Base-by-base conservation (phyloP, 2,113 vertebrate species). In the Alligator mississippiensis region DNA sequence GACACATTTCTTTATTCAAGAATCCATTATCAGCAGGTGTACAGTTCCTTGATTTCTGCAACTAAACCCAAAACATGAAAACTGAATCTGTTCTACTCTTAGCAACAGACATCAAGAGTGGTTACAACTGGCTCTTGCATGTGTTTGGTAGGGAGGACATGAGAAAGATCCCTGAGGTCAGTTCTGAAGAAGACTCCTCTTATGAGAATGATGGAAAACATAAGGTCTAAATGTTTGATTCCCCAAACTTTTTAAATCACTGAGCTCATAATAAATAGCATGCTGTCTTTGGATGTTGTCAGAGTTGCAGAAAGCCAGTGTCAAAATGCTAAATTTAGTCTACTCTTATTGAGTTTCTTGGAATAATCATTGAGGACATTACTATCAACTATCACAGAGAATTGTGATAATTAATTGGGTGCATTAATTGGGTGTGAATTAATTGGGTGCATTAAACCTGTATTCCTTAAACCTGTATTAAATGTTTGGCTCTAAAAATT, bases 351-450 rank as follows among this genome's bases (percentile, higher is more conserved):
- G 30, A 30, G n/a, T 68, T 68, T 68, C n/a, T 30, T 28, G 66
- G 17, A 30, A 9, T 4, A 47, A 47, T 47, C 47, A 47, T 47
- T 47, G 47, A 47, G 47, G 47, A 47, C 47, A 47, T 47, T 47
- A 47, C 47, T 47, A 47, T 47, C 47, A 47, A 47, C 9, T 47
- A 47, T 47, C 47, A 47, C 8, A 9, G 47, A 47, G 47, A 47
- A 9, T n/a, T n/a, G n/a, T n/a, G n/a, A n/a, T n/a, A n/a, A n/a
- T n/a, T n/a, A n/a, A n/a, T 3, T 70, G 76, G 76, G 47, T 68
- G 30, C 59, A 66, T 76, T 18, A 93, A 87, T 3, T 70, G 76
- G 76, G 47, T 68, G 30, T n/a, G n/a, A 92, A 88, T 61, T 61
- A 82, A 58, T 3, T 70, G 76, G 76, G 47, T 68, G 30, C 59